These are phyloP conservation scores for Xenopus tropicalis DNA, from an alignment of 2,113 vertebrate species.

Conservation along the genomic window UCB_Xtro_10.0 CM004443.2:136018501-136019000, in stretches of 20 bases:
- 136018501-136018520: too few relatives aligned
- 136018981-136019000: too few relatives aligned
- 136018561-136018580: constrained; percentile 1
- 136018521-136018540: too few relatives aligned
- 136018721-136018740: constrained; percentile 34
- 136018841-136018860: too few relatives aligned
- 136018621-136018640: constrained; percentile 21
- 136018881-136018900: too few relatives aligned
- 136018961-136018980: too few relatives aligned
- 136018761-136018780: constrained; percentile 34
- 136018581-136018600: constrained; percentile 36
- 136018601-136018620: constrained; percentile 24
- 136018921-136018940: too few relatives aligned
- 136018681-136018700: constrained; percentile 34
- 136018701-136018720: constrained; percentile 29
- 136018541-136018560: neutral
- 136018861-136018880: too few relatives aligned
- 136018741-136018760: constrained; percentile 26
- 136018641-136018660: constrained; percentile 27
- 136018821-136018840: too few relatives aligned
- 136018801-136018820: constrained; percentile 38
- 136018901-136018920: too few relatives aligned
- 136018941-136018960: too few relatives aligned
- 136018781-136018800: constrained; percentile 35
- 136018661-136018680: constrained; percentile 29